Conservation (phyloP, 2,113 vertebrate genomes). For the Ammodytes marinus region DNA sequence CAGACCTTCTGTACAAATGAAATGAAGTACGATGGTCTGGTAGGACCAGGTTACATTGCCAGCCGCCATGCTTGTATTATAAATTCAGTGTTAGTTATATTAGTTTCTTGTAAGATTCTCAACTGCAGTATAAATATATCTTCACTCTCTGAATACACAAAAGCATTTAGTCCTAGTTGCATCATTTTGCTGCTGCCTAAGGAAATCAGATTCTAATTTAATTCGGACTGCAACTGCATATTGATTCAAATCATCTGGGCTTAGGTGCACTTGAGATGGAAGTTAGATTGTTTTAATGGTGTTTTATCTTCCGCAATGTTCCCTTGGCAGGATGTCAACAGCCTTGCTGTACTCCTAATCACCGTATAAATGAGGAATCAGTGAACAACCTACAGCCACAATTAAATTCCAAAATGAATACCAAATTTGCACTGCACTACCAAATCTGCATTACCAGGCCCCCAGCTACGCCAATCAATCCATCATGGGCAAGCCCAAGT, state of each 20-base stretch:
- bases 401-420: slow-evolving; percentile 30
- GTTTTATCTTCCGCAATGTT: slow-evolving; percentile 1
- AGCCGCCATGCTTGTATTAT: not conserved
- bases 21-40: no score
- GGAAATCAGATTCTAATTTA: not conserved
- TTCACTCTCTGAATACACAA: not conserved
- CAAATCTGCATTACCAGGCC: slow-evolving; percentile 33
- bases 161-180: not conserved
- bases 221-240: not conserved
- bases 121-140: not conserved
- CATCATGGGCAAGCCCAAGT: slow-evolving; percentile 22
- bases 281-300: not conserved
- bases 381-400: not conserved
- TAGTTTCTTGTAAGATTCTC: not conserved
- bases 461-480: slow-evolving; percentile 2
- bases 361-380: not conserved
- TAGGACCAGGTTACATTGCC: no score
- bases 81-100: not conserved
- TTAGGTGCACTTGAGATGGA: not conserved
- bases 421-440: slow-evolving; percentile 23
- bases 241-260: not conserved
- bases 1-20: no score
- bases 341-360: not conserved
- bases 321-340: no score
- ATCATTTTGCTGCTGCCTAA: not conserved